Base-by-base conservation (phyloP, 2,113 vertebrate species). In the Siniperca knerii region DNA sequence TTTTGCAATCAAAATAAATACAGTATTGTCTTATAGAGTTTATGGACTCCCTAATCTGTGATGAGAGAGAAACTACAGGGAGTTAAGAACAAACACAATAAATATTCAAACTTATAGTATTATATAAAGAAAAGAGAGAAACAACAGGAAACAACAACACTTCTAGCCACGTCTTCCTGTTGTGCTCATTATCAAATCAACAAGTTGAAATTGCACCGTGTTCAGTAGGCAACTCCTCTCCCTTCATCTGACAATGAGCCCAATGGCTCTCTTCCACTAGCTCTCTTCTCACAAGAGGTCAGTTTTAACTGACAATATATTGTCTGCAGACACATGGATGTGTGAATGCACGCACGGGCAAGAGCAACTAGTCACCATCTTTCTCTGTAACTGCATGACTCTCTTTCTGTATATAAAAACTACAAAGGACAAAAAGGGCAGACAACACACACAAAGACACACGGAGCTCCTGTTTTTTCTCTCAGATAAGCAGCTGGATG, bases 401-500 rank as follows among this genome's bases (percentile, higher is more conserved):
- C 42, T 80, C 4, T 67, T n/a, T 81, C 48, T 40, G 37, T 33
- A 65, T 58, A 44, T 25, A 0, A 65, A 71, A 71, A 75, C n/a
- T 61, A 4, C 3, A 57, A 60, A 42, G 23, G 35, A 44, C 54
- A 48, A 64, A 77, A 44, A 52, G 4, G 18, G 23, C 71, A 75
- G 21, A 76, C 44, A 72, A 57, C 15, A 64, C 54, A 69, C 72
- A 61, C 4, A 64, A 29, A 69, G 64, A 61, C 4, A 48, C 13
- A 82, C 2, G 44, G 0, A 46, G 6, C 11, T 54, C 42, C 57
- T 61, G 62, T 62, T 48, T 74, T 42, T 52, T 78, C 50, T 74
- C 29, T 18, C 58, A 46, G 78, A 88, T 82, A 81, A 82, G 71
- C 68, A 84, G 85, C 81, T 82, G 85, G 20, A 46, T 58, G 61